Evolutionary conservation across 2,888 invertebrate species (phyloP), one percentile per base, ranked within the genome.

Genomic region (Agrilus biguttatus): DNA sequence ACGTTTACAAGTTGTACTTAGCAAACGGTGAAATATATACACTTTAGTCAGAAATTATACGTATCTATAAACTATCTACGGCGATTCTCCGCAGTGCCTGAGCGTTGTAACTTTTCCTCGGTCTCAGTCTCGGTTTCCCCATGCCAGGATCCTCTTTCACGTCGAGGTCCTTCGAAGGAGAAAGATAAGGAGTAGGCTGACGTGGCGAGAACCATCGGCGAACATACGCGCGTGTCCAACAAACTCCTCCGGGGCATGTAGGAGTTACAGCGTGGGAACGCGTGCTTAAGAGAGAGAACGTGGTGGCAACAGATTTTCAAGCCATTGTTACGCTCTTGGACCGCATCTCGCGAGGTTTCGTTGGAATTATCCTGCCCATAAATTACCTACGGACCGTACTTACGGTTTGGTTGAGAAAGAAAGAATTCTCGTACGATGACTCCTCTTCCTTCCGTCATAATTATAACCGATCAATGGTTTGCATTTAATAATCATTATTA

Each of bases 221-320:
- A 49, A 43, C 45, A 45, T 39, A 36, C 56, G 59, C 63, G 62
- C 63, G 63, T 63, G 63, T 63, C 63, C 60, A 58, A 57, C 58
- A 55, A 57, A 60, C 58, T 58, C 61, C 62, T 58, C 53, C 54
- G 55, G 62, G 63, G 60, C 58, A 60, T 56, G 63, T 61, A 62
- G 63, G 62, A 59, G 54, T 49, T 49, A 43, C 37, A 44, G 48
- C 53, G 53, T 54, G 54, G 55, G 54, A 55, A 54, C 51, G 50
- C 53, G 48, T 48, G 51, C 48, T 49, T 45, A 47, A 43, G 51
- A 50, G 28, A 28, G 28, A 28, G 28, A 28, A 28, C 28, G 28
- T 40, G 48, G 48, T 47, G 48, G 45, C 49, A 50, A 51, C 51
- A 48, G 49, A 49, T 50, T 49, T 48, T 49, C 44, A 42, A 42